A percentile compares a stretch with the other conserved stretches of the same genome.
Conservation (phyloP, 1,140 invertebrate species). For the Drosophila prosaltans region DNA sequence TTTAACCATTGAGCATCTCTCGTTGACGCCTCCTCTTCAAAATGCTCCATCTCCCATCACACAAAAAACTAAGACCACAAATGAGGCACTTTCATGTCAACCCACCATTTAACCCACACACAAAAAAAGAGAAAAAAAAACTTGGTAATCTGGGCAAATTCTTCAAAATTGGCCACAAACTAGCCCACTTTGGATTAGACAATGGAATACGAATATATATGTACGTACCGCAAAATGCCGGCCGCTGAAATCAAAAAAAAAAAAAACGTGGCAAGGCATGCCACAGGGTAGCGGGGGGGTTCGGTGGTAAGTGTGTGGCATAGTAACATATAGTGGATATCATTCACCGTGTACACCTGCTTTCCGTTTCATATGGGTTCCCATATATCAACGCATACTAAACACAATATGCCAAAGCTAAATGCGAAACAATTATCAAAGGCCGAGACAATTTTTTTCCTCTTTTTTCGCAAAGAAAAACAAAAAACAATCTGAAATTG, state of each 20-base stretch:
- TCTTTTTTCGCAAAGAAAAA: constrained; percentile 49
- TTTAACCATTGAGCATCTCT: neutral
- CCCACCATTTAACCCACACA: constrained; percentile 55
- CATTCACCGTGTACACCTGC: constrained; percentile 40
- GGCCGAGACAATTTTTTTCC: constrained; percentile 56
- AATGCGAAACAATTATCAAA: constrained; percentile 77
- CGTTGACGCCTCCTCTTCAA: constrained; percentile 27
- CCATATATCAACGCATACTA: constrained; percentile 68
- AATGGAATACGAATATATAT: constrained; percentile 33
- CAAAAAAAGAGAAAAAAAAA: neutral
- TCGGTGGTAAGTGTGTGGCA: neutral
- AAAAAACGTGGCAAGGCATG: constrained; percentile 20
- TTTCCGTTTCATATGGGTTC: constrained; percentile 37
- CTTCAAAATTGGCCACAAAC: constrained; percentile 74
- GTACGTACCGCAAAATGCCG: constrained; percentile 11
- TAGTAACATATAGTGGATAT: constrained; percentile 13
- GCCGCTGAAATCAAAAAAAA: constrained; percentile 26
- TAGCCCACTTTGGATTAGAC: constrained; percentile 69
- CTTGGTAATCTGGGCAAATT: constrained; percentile 59
- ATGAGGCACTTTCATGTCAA: constrained; percentile 72
- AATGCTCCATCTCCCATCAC: neutral
- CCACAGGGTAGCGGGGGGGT: neutral
- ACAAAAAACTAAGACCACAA: constrained; percentile 43
- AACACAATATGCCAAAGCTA: constrained; percentile 77
- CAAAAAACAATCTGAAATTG: constrained; percentile 30